These are phyloP conservation scores for Selene dorsalis DNA, from an alignment of 2,797 vertebrate genomes.

Conservation along the genomic window DNA sequence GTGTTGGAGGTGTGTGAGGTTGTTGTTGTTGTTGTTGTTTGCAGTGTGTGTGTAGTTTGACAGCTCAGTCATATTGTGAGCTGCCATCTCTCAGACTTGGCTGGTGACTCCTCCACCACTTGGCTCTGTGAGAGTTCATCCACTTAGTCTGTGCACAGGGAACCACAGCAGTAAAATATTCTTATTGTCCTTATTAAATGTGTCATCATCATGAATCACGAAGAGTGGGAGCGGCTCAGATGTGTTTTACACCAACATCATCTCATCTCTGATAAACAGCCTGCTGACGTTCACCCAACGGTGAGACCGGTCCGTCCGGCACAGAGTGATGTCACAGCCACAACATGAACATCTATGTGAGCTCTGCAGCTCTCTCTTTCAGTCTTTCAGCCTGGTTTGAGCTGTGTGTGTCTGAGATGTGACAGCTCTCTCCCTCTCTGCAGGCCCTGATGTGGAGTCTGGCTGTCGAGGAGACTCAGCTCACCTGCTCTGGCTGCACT, in stretches of 20 bases:
- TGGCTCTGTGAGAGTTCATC: slow-evolving; percentile 15
- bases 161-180: not conserved
- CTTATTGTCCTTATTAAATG: not conserved
- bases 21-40: too few relatives aligned
- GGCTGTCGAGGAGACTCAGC: too few relatives aligned
- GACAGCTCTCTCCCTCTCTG: too few relatives aligned
- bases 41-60: too few relatives aligned
- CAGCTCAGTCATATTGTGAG: not conserved
- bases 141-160: slow-evolving; percentile 10
- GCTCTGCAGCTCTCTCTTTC: too few relatives aligned
- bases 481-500: too few relatives aligned
- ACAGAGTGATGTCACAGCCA: not conserved
- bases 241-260: not conserved
- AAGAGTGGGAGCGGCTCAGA: not conserved
- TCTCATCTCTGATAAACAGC: not conserved
- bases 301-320: not conserved
- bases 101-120: not conserved
- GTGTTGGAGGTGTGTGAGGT: too few relatives aligned
- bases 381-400: not conserved
- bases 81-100: not conserved
- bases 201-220: not conserved
- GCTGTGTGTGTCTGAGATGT: not conserved
- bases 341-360: too few relatives aligned
- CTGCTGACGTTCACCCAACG: not conserved
- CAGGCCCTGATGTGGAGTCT: too few relatives aligned